These are phyloP conservation scores for Blastobasis adustella DNA, from an alignment of 2,888 invertebrate species.

Conservation along the genomic window DNA sequence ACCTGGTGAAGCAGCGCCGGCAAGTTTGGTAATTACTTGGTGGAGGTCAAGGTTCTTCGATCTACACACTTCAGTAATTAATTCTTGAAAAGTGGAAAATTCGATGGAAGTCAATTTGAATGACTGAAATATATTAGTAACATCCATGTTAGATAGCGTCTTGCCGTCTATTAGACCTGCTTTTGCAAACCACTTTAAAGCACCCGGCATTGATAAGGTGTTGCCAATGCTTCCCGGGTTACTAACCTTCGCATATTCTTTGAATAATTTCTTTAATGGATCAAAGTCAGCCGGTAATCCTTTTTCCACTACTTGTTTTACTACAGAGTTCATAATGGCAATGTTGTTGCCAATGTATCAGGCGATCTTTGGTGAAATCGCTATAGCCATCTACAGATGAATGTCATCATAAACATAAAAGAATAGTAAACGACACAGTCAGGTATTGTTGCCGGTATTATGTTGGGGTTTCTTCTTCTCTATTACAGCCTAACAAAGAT, in stretches of 20 bases:
- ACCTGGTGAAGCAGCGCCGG: constrained; percentile 76
- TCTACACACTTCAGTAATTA: constrained; percentile 78
- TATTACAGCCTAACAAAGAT: too few relatives aligned
- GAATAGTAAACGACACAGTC: too few relatives aligned
- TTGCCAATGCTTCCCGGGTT: constrained; percentile 79
- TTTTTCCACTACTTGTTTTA: too few relatives aligned
- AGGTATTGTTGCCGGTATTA: too few relatives aligned
- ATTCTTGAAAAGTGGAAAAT: constrained; percentile 61
- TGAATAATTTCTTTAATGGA: constrained; percentile 40
- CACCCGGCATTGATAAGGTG: constrained; percentile 78
- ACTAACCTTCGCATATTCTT: constrained; percentile 79
- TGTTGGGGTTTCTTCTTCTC: too few relatives aligned
- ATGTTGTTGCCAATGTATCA: too few relatives aligned
- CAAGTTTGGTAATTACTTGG: constrained; percentile 77
- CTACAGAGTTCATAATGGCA: too few relatives aligned
- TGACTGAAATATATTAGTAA: constrained; percentile 81
- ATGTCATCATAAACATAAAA: too few relatives aligned
- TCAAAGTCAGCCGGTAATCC: too few relatives aligned
- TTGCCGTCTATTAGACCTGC: constrained; percentile 78
- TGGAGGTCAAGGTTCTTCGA: constrained; percentile 76
- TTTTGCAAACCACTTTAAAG: constrained; percentile 85
- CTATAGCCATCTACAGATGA: too few relatives aligned
- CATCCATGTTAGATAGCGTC: constrained; percentile 81
- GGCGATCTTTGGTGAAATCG: too few relatives aligned
- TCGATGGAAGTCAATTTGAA: constrained; percentile 65